Conservation (phyloP, 2,888 invertebrate genomes). For the Coleophora flavipennella region DNA sequence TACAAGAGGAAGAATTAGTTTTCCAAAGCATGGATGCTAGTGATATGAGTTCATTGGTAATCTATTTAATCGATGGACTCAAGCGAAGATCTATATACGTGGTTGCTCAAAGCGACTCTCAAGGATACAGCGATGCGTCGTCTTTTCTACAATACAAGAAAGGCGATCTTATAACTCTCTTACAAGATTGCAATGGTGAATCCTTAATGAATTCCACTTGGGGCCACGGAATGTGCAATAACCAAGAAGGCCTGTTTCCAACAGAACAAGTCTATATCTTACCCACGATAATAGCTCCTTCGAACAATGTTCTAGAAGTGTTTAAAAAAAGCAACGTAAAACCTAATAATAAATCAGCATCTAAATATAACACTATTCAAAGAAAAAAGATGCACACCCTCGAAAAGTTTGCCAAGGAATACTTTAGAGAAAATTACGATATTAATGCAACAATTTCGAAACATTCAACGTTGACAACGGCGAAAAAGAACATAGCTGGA, state of each 20-base stretch:
- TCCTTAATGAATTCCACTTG: slow-evolving; percentile 80
- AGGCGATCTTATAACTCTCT: slow-evolving; percentile 88
- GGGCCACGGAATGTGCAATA: slow-evolving; percentile 81
- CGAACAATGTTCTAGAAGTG: slow-evolving; percentile 75
- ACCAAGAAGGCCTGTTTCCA: slow-evolving; percentile 85
- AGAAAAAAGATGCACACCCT: slow-evolving; percentile 85
- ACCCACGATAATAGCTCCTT: slow-evolving; percentile 85
- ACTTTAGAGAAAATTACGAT: slow-evolving; percentile 78
- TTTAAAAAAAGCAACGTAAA: slow-evolving; percentile 74
- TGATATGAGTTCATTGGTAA: slow-evolving; percentile 86
- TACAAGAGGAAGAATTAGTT: slow-evolving; percentile 90
- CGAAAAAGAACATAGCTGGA: slow-evolving; percentile 75
- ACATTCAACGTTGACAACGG: slow-evolving; percentile 76
- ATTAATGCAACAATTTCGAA: slow-evolving; percentile 71
- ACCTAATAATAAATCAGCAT: slow-evolving; percentile 48
- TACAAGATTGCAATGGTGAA: slow-evolving; percentile 82
- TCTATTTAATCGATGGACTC: slow-evolving; percentile 88
- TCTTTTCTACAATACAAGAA: slow-evolving; percentile 74
- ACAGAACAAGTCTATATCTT: slow-evolving; percentile 89
- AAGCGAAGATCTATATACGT: slow-evolving; percentile 89
- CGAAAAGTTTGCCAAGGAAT: slow-evolving; percentile 85
- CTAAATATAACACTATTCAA: slow-evolving; percentile 71
- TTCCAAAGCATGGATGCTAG: slow-evolving; percentile 92
- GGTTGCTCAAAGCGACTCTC: slow-evolving; percentile 78
- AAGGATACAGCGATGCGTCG: slow-evolving; percentile 67